Evolutionary conservation across 2,888 invertebrate genomes (phyloP), one percentile per base, ranked within the genome.

Genomic region (Eristalinus aeneus): DNA sequence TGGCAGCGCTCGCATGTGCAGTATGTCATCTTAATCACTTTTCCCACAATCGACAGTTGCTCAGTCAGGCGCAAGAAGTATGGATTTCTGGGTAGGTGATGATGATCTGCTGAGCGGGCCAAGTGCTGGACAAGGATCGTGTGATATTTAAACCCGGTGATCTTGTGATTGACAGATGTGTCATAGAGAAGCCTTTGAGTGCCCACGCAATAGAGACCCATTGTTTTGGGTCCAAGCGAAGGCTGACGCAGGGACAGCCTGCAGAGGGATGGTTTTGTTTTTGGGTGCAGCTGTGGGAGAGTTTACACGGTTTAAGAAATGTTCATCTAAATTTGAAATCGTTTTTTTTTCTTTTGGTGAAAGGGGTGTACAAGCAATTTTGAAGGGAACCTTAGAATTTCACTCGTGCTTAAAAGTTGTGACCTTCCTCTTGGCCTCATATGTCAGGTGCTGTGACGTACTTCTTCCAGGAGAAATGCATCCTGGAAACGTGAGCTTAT

Each of bases 161-260:
- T 63, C 67, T 60, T 80, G 27, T 73, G 80, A 80, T 81, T 81
- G 80, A 63, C 85, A 85, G 85, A 67, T 85, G 83, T 79, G 74
- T 75, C 69, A 84, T 58, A 68, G 58, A 79, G 79, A 79, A 79
- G 69, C 81, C 75, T 71, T 81, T 75, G 39, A 75, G 65, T 46
- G 34, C 23, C 6, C 56, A 32, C 39, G 73, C 60, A 79, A 63
- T 61, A 31, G 72, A 79, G 67, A 79, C 36, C 61, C 53, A 78
- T 78, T 65, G 65, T 20, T 65, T 60, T 6, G 6, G 46, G n/a
- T 46, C 16, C 16, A 39, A 39, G 12, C n/a, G 39, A 5, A n/a
- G n/a, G 39, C 39, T 16, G 8, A 16, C 16, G 8, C 46, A 20
- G 11, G 39, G 39, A n/a, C 12, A 34, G n/a, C 6, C 0, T n/a